Evolutionary conservation across 2,888 invertebrate genomes (phyloP), one percentile per base, ranked within the genome.

Genomic region (Limnephilus rhombicus): DNA sequence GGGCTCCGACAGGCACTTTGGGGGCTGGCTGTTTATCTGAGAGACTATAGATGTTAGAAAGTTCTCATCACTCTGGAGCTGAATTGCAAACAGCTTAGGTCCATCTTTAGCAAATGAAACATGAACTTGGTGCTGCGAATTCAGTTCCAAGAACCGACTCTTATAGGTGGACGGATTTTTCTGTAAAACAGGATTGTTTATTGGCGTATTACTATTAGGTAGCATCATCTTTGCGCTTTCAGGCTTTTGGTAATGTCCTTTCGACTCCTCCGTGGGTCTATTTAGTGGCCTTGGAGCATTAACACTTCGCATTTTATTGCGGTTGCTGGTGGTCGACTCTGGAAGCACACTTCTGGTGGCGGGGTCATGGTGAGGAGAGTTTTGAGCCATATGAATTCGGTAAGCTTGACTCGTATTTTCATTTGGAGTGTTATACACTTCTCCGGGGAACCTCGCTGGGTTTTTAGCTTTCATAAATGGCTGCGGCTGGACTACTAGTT

Each of bases 61-160:
- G 24, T 96, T 96, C 93, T 96, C 97, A 94, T 97, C 96, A 87
- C 96, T 96, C 94, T 97, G 96, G 45, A 98, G 95, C 94, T 98
- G 98, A 11, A 98, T 97, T 49, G 98, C 98, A 95, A 98, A 98
- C 91, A 97, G 95, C 93, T 97, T 97, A 9, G 98, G 98, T 0
- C 98, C 98, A 94, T 98, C 98, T 94, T 98, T 98, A 31, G 98
- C 97, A 95, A 96, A 97, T 34, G 98, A 98, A 2, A 98, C 97
- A 94, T 96, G 97, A 0, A 98, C 98, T 94, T 97, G 96, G 94
- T 98, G 97, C 93, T 96, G 96, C 0, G 96, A 96, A 90, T 95
- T 95, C 0, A 95, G 94, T 94, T 96, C 96, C 24, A 96, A 94
- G 13, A 95, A 94, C 93, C 95, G 95, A 92, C 96, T 96, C 94